phyloP scores from a whole-genome alignment of 1,140 invertebrate species.

The Achroia grisella region DNA sequence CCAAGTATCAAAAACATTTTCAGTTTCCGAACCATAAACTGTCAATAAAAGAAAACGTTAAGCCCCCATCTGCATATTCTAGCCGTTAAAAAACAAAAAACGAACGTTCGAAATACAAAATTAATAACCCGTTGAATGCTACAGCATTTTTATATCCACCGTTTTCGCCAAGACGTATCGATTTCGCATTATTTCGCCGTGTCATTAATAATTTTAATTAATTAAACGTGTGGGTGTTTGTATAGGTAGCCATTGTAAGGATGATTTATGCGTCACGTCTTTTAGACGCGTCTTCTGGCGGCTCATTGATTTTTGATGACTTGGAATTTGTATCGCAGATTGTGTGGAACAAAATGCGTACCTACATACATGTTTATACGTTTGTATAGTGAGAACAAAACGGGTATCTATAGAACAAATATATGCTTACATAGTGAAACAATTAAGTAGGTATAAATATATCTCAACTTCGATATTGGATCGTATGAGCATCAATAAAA shows the following conservation, averaged over 20 bases:
- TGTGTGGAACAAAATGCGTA: conserved; percentile 2
- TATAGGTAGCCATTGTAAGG: conserved; percentile 43
- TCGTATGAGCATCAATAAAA: too few relatives aligned
- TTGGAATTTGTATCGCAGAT: conserved; percentile 26
- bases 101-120: conserved; percentile 37
- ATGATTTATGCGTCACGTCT: conserved; percentile 47
- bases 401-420: too few relatives aligned
- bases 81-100: conserved; percentile 50
- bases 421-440: too few relatives aligned
- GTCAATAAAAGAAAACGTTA: conserved; percentile 62
- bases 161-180: conserved; percentile 26
- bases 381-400: too few relatives aligned
- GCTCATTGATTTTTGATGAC: conserved; percentile 60
- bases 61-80: conserved; percentile 60
- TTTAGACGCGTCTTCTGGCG: conserved; percentile 24
- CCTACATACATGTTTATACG: too few relatives aligned
- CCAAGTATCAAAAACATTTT: conserved; percentile 45
- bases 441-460: too few relatives aligned
- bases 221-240: conserved; percentile 43
- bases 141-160: conserved; percentile 25
- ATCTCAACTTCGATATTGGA: too few relatives aligned
- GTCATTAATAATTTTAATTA: conserved; percentile 64
- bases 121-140: conserved; percentile 62
- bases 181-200: conserved; percentile 49
- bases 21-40: conserved; percentile 68